These are phyloP conservation scores for Slavum lentiscoides DNA, from an alignment of 2,888 invertebrate genomes.

Conservation along the genomic window DNA sequence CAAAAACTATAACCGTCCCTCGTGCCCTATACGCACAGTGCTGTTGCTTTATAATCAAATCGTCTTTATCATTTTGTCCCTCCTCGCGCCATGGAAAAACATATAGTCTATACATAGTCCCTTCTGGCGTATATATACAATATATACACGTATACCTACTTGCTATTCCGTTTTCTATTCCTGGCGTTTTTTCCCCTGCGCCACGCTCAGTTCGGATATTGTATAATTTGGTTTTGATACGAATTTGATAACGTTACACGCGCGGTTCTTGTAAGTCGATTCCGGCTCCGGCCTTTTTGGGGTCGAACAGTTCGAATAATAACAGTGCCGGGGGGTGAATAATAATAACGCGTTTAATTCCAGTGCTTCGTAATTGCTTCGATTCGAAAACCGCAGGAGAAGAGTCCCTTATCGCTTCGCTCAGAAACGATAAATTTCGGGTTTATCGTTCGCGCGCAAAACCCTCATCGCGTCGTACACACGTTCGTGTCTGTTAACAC, in stretches of 20 bases:
- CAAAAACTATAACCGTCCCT: not conserved
- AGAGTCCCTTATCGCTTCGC: slow-evolving; percentile 44
- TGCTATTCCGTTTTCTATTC: slow-evolving; percentile 22
- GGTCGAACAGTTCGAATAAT: slow-evolving; percentile 14
- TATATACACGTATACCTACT: not conserved
- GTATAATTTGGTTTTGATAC: slow-evolving; percentile 47
- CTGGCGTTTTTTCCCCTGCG: slow-evolving; percentile 5
- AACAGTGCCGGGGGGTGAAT: slow-evolving; percentile 28
- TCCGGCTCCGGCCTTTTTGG: not conserved
- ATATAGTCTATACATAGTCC: no score
- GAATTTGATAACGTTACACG: slow-evolving; percentile 44
- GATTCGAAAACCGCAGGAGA: slow-evolving; percentile 34
- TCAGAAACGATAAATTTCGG: slow-evolving; percentile 41
- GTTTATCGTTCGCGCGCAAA: slow-evolving; percentile 34
- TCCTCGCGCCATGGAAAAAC: not conserved
- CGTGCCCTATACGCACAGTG: not conserved
- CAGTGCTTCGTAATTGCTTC: slow-evolving; percentile 44
- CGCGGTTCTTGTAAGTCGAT: slow-evolving; percentile 43
- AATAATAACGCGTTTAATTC: slow-evolving; percentile 51
- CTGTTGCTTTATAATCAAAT: slow-evolving; percentile 24
- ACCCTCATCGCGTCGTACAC: no score
- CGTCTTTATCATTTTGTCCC: slow-evolving; percentile 24
- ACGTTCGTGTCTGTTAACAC: slow-evolving; percentile 18
- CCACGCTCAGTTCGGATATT: not conserved
- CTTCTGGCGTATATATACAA: no score